Evolutionary conservation across 2,113 vertebrate species (phyloP), one percentile per base, ranked within the genome.

Genomic region (Periophthalmus modestus): DNA sequence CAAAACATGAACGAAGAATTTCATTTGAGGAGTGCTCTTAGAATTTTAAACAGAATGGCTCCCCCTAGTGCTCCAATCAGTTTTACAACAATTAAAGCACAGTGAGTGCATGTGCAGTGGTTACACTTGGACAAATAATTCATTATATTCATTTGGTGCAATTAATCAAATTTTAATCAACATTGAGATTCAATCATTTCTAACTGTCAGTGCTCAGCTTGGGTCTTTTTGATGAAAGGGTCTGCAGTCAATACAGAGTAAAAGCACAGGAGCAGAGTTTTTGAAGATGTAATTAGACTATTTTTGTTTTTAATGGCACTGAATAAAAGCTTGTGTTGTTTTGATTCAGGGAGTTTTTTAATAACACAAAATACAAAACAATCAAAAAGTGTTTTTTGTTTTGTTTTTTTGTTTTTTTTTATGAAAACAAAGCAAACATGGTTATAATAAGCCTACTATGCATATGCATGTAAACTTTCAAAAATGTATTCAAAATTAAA

Each of bases 1-100:
- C 63, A 79, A 71, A 75, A 81, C 66, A 82, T 77, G 74, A 68
- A 68, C 72, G 39, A n/a, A 16, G 77, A 74, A 82, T 85, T 75
- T 74, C 72, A 82, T 21, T 71, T 63, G 66, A 34, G 68, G 39
- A 16, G 57, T 0, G 61, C 34, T 46, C 52, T 77, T 75, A 62
- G 79, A 88, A 93, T 92, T 90, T 83, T 66, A 86, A 89, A 83
- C 89, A 83, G 86, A 89, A 87, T 87, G 82, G 89, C 93, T 87
- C 93, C 93, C 89, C 84, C 93, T 94, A 89, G 92, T 92, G 92
- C 21, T 69, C n/a, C 28, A 70, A 36, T 61, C 5, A 0, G 33
- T 59, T 59, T 59, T 59, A 15, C 52, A 21, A 10, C 52, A 33
- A 34, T 0, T 2, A 52, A n/a, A 36, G 21, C 7, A 11, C 11